Evolutionary conservation across 2,888 invertebrate species (phyloP).

Genomic region (Cheilosia vulpina): DNA sequence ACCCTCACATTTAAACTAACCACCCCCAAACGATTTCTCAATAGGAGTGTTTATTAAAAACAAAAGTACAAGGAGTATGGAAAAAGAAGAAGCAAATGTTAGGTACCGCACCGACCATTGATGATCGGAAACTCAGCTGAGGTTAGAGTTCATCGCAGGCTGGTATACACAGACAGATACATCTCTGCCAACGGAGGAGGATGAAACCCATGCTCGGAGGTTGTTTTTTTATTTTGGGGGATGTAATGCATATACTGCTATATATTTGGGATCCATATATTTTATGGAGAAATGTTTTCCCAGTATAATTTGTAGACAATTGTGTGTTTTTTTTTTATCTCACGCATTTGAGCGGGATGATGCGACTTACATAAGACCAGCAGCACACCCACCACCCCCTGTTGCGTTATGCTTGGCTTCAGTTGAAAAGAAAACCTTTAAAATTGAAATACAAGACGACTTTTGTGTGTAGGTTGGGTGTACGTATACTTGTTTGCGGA

Average conservation of each 20-base stretch:
- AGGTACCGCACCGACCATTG: conserved; percentile 27
- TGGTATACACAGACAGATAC: conserved; percentile 4
- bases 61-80: conserved; percentile 46
- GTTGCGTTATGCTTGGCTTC: conserved; percentile 54
- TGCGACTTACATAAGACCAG: conserved; percentile 37
- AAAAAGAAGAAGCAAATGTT: conserved; percentile 3
- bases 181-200: conserved; percentile 6
- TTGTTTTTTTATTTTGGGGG: conserved; percentile 40
- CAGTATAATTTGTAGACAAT: conserved; percentile 62
- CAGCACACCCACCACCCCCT: conserved; percentile 32
- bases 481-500: conserved; percentile 2
- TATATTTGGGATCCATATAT: conserved; percentile 41
- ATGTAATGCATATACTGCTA: conserved; percentile 34
- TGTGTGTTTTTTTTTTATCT: conserved; percentile 23
- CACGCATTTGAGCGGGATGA: conserved; percentile 44
- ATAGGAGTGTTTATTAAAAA: conserved; percentile 61
- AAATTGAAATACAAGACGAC: conserved; percentile 33
- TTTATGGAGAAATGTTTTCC: conserved; percentile 38
- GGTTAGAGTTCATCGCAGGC: conserved; percentile 62
- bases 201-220: conserved; percentile 17
- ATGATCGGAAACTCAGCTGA: conserved; percentile 66
- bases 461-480: neutral
- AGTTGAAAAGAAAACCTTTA: conserved; percentile 44
- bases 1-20: conserved; percentile 62
- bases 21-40: conserved; percentile 67